Conservation (phyloP, 2,113 vertebrate genomes). For the Sylvilagus bachmani region DNA sequence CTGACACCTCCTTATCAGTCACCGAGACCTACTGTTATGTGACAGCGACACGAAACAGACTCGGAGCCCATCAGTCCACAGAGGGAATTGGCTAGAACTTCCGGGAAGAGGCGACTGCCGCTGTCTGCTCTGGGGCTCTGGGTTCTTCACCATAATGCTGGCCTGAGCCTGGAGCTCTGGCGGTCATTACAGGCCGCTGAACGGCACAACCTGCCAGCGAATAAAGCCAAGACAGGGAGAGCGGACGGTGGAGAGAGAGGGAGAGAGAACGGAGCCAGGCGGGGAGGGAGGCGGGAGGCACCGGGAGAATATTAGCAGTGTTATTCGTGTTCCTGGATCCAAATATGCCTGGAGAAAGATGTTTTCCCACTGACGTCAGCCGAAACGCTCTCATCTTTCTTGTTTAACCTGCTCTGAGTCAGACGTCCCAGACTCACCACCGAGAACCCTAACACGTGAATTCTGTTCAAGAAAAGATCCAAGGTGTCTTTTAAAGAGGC, state of each 20-base stretch:
- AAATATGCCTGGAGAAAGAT: background rate
- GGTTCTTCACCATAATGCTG: too few species aligned
- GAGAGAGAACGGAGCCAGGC: background rate
- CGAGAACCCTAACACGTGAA: background rate
- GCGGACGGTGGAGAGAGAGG: background rate
- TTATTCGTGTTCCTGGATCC: background rate
- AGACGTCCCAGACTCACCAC: background rate
- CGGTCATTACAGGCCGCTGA: background rate
- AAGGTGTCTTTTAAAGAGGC: background rate
- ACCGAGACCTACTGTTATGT: too few species aligned
- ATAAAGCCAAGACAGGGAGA: background rate
- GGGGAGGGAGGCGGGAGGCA: background rate
- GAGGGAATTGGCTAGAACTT: background rate
- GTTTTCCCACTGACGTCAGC: background rate
- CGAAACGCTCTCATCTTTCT: background rate
- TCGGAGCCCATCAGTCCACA: background rate
- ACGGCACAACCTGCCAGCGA: background rate
- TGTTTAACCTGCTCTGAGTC: background rate
- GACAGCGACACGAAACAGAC: too few species aligned
- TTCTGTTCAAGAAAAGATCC: background rate
- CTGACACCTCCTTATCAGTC: too few species aligned
- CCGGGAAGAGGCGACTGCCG: background rate
- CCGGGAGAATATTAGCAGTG: background rate
- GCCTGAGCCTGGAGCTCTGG: too few species aligned
- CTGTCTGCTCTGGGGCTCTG: background rate